Percentiles rank a stretch among this genome's conserved stretches.
phyloP scores from a whole-genome alignment of 1,140 invertebrate genomes.

The Trinorchestia longiramus region DNA sequence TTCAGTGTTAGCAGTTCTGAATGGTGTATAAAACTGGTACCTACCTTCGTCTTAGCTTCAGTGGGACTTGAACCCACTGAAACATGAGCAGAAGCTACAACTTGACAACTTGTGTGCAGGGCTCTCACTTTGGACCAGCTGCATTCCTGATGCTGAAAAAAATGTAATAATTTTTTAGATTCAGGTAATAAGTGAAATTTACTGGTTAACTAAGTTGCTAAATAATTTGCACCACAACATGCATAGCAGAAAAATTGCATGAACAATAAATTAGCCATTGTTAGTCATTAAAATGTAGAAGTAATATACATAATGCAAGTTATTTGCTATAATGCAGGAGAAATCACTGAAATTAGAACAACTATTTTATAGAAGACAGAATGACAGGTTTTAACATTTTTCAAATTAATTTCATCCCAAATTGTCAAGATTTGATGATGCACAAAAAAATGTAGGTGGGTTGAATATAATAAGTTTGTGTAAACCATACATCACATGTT shows the following conservation, averaged over 20 bases:
- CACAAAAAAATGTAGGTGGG: no score
- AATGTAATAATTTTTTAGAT: neutral
- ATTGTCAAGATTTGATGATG: no score
- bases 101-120: neutral
- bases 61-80: neutral
- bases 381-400: no score
- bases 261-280: no score
- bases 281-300: neutral
- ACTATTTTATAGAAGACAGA: no score
- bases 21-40: neutral
- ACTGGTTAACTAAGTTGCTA: neutral
- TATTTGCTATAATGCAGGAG: neutral
- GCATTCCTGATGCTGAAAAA: neutral
- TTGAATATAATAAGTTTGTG: no score
- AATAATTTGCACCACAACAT: neutral
- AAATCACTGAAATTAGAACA: no score
- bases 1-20: neutral
- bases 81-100: neutral
- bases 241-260: neutral
- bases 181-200: neutral
- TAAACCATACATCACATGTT: no score
- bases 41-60: neutral
- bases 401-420: no score
- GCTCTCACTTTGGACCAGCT: neutral
- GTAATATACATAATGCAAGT: neutral